These are phyloP conservation scores for Karalla daura DNA, from an alignment of 2,797 vertebrate species.

Conservation along the genomic window DNA sequence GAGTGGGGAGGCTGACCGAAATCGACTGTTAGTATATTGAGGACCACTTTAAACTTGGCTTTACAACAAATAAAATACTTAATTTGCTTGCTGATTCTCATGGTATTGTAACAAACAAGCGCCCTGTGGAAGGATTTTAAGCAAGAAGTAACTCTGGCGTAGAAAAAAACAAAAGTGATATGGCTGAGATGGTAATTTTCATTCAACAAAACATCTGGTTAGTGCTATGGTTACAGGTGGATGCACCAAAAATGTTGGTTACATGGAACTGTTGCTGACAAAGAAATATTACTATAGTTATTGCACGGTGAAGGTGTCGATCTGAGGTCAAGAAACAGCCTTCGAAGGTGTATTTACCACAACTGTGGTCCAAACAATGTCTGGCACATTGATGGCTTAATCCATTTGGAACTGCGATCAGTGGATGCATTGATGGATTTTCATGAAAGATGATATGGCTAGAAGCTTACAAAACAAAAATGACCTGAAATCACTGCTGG, in stretches of 20 bases:
- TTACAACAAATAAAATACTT: too few relatives aligned
- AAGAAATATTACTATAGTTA: not conserved
- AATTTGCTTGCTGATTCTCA: too few relatives aligned
- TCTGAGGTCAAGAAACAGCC: constrained; percentile 20
- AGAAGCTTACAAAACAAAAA: constrained; percentile 24
- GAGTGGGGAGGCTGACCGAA: too few relatives aligned
- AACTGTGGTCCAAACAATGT: constrained; percentile 31
- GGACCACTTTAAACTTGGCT: too few relatives aligned
- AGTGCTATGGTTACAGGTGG: not conserved
- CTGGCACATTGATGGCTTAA: constrained; percentile 2
- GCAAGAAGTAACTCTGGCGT: not conserved
- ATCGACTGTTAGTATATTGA: too few relatives aligned
- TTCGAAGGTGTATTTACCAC: not conserved
- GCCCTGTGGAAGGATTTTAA: not conserved
- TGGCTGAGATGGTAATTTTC: not conserved
- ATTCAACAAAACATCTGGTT: not conserved
- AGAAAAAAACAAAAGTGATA: too few relatives aligned
- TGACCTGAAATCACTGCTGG: constrained; percentile 1
- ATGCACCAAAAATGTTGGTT: constrained; percentile 1
- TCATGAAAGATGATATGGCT: constrained; percentile 20
- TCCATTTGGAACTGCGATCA: constrained; percentile 17
- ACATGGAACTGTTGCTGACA: not conserved
- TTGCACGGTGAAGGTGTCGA: constrained; percentile 14
- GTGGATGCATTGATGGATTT: constrained; percentile 10
- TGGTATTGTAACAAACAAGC: not conserved